A percentile compares a stretch with the other conserved stretches of the same genome.
Conservation (phyloP, 2,888 invertebrate genomes). For the Ferdinandea cuprea region DNA sequence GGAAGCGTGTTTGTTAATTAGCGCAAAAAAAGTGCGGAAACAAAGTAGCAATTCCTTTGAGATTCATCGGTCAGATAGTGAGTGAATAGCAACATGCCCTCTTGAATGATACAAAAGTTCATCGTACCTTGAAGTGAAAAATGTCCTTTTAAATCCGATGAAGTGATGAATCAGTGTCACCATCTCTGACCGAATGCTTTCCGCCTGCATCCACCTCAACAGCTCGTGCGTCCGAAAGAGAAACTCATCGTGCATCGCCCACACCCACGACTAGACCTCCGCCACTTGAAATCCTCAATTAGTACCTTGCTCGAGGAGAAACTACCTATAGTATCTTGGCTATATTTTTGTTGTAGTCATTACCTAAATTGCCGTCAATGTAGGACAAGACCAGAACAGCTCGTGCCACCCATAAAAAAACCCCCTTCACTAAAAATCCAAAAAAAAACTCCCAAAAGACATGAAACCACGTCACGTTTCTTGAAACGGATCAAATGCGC, state of each 20-base stretch:
- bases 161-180: no score
- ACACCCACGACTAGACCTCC: not conserved
- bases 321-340: slow-evolving; percentile 7
- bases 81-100: no score
- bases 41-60: no score
- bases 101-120: no score
- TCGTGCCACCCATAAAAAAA: slow-evolving; percentile 68
- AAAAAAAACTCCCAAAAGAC: slow-evolving; percentile 48
- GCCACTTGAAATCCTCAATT: slow-evolving; percentile 2
- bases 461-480: slow-evolving; percentile 65
- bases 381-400: slow-evolving; percentile 67
- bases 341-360: slow-evolving; percentile 50
- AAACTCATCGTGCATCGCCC: not conserved
- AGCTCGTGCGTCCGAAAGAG: no score
- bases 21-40: no score
- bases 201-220: no score
- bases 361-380: slow-evolving; percentile 62
- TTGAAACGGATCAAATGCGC: slow-evolving; percentile 50
- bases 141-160: no score
- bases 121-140: no score
- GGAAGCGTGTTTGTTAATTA: no score
- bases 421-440: slow-evolving; percentile 23
- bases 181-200: no score
- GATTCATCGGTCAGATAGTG: no score
- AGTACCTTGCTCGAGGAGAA: slow-evolving; percentile 10